phyloP scores from a whole-genome alignment of 2,888 invertebrate genomes.

The Lasioglossum villosulum region DNA sequence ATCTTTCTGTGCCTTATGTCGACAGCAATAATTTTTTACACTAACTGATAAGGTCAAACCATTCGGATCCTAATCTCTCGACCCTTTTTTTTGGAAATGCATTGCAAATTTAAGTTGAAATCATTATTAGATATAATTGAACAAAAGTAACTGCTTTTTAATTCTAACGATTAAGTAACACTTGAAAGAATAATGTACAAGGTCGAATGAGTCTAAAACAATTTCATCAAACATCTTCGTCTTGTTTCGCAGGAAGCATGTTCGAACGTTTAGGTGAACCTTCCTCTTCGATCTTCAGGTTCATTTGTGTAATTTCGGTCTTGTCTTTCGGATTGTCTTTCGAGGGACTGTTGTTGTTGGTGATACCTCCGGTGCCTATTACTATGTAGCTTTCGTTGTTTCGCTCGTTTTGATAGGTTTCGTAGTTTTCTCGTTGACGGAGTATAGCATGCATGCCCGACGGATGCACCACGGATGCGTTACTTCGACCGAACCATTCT shows the following conservation, averaged over 20 bases:
- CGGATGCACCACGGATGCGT: slow-evolving; percentile 23
- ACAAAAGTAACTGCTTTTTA: not conserved
- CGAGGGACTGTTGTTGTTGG: not conserved
- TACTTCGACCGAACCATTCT: slow-evolving; percentile 69
- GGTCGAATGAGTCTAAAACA: not conserved
- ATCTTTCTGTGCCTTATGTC: not conserved
- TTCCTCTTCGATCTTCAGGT: slow-evolving; percentile 20
- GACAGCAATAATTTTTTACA: not conserved
- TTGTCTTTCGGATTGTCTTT: slow-evolving; percentile 22
- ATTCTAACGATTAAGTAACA: not conserved
- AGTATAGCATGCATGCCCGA: slow-evolving; percentile 45
- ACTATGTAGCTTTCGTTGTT: slow-evolving; percentile 42
- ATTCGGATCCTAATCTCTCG: not conserved
- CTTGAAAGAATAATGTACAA: not conserved
- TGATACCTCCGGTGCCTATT: slow-evolving; percentile 25
- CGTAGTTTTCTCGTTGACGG: slow-evolving; percentile 36
- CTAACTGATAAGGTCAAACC: not conserved
- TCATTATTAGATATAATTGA: not conserved
- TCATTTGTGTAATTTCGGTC: not conserved
- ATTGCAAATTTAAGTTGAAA: too few relatives aligned
- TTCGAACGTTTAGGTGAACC: slow-evolving; percentile 20
- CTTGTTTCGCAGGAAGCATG: not conserved
- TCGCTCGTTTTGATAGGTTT: slow-evolving; percentile 34
- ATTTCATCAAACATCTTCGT: slow-evolving; percentile 20
- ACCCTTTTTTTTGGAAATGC: not conserved